These are phyloP conservation scores for Anguilla japonica DNA, from an alignment of 2,113 vertebrate species.

Conservation along the genomic window DNA sequence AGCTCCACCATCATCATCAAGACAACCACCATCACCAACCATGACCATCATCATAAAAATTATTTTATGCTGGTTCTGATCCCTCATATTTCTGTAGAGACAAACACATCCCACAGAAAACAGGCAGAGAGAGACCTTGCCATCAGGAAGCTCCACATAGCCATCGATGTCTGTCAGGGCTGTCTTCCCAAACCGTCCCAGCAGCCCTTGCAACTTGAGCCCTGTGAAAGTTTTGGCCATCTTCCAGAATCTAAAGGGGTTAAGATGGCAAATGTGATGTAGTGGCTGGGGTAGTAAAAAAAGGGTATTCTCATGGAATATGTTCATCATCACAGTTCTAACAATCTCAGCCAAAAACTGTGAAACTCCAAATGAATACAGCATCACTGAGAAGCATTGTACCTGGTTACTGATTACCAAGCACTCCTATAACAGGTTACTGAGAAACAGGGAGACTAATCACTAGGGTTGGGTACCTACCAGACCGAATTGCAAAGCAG, in stretches of 20 bases:
- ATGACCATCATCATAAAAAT: neutral
- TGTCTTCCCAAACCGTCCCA: conserved; percentile 89
- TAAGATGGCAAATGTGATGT: conserved; percentile 5
- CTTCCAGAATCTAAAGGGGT: conserved; percentile 85
- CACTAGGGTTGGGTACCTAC: no score
- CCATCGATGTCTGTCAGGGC: conserved; percentile 79
- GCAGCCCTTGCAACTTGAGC: conserved; percentile 83
- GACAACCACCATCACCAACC: neutral
- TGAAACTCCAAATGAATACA: no score
- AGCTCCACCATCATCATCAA: neutral
- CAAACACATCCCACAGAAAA: neutral
- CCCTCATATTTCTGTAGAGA: neutral
- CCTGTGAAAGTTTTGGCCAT: conserved; percentile 85
- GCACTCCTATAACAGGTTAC: no score
- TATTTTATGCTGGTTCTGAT: neutral
- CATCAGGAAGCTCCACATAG: conserved; percentile 87
- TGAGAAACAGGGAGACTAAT: no score
- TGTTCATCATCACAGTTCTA: neutral
- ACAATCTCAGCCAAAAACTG: neutral
- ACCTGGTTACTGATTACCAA: no score
- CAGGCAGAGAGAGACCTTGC: conserved; percentile 72
- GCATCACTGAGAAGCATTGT: no score
- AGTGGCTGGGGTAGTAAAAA: neutral
- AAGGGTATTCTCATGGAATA: neutral
- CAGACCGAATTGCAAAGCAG: no score